A percentile compares a stretch with the other conserved stretches of the same genome.
phyloP scores from a whole-genome alignment of 2,113 vertebrate genomes.

The Urocolius indicus region DNA sequence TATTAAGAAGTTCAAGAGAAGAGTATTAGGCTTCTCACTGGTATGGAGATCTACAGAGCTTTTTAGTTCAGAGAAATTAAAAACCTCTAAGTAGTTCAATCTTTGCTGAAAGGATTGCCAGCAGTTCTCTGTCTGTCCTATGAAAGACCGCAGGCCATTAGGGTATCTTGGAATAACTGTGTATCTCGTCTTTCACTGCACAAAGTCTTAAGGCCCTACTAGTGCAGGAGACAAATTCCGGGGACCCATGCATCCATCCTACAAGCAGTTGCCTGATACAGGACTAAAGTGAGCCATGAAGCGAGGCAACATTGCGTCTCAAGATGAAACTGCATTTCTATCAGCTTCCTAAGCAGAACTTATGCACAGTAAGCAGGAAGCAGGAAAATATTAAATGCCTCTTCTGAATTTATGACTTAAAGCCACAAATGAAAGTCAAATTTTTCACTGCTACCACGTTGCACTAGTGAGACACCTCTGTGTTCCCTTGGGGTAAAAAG shows the following conservation, averaged over 20 bases:
- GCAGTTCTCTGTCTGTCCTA: neutral
- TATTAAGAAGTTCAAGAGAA: neutral
- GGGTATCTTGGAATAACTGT: neutral
- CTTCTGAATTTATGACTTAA: conserved; percentile 32
- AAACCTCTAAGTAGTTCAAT: neutral
- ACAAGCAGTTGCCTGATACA: conserved; percentile 20
- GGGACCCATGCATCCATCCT: conserved; percentile 35
- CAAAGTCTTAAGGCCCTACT: neutral
- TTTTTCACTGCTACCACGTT: neutral
- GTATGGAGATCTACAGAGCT: neutral
- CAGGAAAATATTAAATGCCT: conserved; percentile 26
- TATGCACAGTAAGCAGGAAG: conserved; percentile 9
- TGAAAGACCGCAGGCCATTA: neutral
- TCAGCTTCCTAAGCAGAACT: neutral
- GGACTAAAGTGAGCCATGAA: neutral
- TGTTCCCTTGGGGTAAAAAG: conserved; percentile 59
- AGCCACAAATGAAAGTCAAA: conserved; percentile 34
- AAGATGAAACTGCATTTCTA: neutral
- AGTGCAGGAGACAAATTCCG: neutral
- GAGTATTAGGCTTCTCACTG: neutral
- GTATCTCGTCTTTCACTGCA: neutral
- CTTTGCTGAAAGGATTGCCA: neutral
- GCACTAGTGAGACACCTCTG: conserved; percentile 22
- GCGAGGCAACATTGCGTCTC: neutral
- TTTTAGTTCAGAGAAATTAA: conserved; percentile 1